Conservation (phyloP, 2,888 invertebrate species). For the Lasioglossum oenotherae region DNA sequence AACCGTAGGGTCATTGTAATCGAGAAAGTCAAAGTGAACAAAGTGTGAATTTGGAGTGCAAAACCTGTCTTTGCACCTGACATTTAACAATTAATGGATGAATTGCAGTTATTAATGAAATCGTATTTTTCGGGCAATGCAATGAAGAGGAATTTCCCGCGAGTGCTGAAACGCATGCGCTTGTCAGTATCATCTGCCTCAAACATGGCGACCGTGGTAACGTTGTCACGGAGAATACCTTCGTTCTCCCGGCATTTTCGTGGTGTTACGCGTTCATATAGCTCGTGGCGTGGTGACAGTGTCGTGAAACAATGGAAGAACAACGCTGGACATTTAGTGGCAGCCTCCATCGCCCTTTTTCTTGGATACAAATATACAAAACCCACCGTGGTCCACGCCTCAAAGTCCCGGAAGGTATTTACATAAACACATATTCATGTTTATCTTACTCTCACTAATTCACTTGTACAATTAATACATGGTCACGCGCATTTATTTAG, state of each 20-base stretch:
- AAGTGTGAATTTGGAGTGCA: no score
- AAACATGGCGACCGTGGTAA: constrained; percentile 81
- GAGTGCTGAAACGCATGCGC: constrained; percentile 82
- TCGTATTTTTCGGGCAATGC: no score
- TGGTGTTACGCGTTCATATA: constrained; percentile 74
- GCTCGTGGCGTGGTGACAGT: constrained; percentile 68
- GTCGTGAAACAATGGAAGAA: constrained; percentile 68
- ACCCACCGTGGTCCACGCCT: constrained; percentile 85
- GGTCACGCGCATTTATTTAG: not conserved
- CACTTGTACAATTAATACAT: not conserved
- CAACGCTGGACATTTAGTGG: constrained; percentile 77
- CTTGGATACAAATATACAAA: constrained; percentile 84
- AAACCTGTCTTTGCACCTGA: no score
- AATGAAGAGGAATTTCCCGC: not conserved
- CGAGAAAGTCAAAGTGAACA: no score
- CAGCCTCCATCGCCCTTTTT: constrained; percentile 84
- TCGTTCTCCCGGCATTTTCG: constrained; percentile 74
- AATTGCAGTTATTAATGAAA: not conserved
- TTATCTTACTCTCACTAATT: not conserved
- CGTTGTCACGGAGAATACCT: constrained; percentile 72
- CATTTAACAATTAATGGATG: not conserved
- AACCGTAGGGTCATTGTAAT: no score
- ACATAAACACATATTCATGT: constrained; percentile 16
- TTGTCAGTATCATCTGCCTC: constrained; percentile 77
- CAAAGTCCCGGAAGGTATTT: constrained; percentile 85